phyloP scores from a whole-genome alignment of 2,888 invertebrate genomes.

The Pharmacophagus antenor region DNA sequence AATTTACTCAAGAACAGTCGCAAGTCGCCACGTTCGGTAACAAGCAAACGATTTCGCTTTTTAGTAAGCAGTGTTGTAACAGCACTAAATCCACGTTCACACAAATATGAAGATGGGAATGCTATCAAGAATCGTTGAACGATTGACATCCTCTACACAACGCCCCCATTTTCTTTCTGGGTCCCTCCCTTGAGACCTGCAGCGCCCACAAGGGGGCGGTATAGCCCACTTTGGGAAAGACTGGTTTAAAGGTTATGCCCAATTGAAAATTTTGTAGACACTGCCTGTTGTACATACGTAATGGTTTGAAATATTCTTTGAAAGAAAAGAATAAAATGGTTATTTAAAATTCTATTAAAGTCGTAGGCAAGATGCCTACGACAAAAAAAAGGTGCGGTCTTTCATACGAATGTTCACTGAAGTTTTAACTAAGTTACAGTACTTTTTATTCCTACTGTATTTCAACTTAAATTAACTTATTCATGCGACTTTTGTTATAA shows the following conservation, averaged over 20 bases:
- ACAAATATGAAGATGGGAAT: too few species aligned
- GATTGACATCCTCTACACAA: too few species aligned
- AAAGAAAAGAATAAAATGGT: slow-evolving; percentile 1
- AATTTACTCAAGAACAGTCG: too few species aligned
- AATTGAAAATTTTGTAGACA: background rate
- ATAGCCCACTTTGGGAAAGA: too few species aligned
- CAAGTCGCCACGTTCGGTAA: too few species aligned
- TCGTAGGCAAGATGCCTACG: background rate
- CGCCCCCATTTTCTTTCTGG: too few species aligned
- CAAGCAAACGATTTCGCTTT: too few species aligned
- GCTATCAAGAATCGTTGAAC: too few species aligned
- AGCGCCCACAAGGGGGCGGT: too few species aligned
- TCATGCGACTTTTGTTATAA: slow-evolving; percentile 1
- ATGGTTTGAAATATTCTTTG: background rate
- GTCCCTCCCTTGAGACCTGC: too few species aligned
- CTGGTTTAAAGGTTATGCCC: slow-evolving; percentile 1
- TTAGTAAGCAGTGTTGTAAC: too few species aligned
- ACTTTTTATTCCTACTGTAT: slow-evolving; percentile 16
- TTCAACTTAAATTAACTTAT: slow-evolving; percentile 25
- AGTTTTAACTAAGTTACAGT: slow-evolving; percentile 25
- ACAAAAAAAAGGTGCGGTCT: slow-evolving; percentile 10
- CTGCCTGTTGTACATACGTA: background rate
- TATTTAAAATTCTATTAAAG: slow-evolving; percentile 8
- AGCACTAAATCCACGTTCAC: too few species aligned
- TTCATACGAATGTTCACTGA: slow-evolving; percentile 18